These are phyloP conservation scores for Drosophila yakuba DNA, from an alignment of 1,140 invertebrate genomes.

Conservation along the genomic window DNA sequence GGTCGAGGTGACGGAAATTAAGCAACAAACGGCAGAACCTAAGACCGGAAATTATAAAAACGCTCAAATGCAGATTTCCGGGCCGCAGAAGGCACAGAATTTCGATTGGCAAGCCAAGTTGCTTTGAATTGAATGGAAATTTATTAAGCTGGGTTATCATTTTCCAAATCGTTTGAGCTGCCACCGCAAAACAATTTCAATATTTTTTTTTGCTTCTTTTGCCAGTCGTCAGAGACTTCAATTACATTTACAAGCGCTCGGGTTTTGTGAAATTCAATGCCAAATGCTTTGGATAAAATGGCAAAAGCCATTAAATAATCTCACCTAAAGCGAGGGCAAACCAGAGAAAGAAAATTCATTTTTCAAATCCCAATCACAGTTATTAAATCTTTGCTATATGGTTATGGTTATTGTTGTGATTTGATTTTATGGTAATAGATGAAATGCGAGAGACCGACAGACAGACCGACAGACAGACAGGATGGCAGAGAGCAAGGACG, in stretches of 20 bases:
- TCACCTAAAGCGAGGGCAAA: constrained; percentile 65
- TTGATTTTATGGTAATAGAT: constrained; percentile 82
- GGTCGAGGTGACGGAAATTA: constrained; percentile 67
- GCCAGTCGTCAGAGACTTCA: constrained; percentile 45
- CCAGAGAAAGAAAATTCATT: constrained; percentile 79
- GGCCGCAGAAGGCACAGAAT: constrained; percentile 10
- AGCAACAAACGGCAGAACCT: constrained; percentile 54
- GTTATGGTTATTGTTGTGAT: constrained; percentile 83
- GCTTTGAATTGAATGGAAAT: constrained; percentile 27
- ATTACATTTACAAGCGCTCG: constrained; percentile 67
- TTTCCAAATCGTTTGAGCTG: constrained; percentile 45
- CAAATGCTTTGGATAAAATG: constrained; percentile 50
- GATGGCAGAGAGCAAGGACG: not conserved
- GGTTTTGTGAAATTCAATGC: constrained; percentile 59
- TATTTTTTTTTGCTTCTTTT: constrained; percentile 41
- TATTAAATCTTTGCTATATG: constrained; percentile 83
- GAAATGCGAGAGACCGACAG: constrained; percentile 25
- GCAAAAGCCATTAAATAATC: constrained; percentile 77
- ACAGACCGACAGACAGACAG: constrained; percentile 1
- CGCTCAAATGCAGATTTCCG: constrained; percentile 57
- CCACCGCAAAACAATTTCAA: constrained; percentile 30
- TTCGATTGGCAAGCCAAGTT: constrained; percentile 29
- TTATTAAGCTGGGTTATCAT: constrained; percentile 17
- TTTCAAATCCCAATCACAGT: constrained; percentile 83
- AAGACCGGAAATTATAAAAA: constrained; percentile 52